Percentiles rank a stretch among this genome's conserved stretches.
These are phyloP conservation scores for Cyphomyrmex costatus DNA, from an alignment of 1,140 invertebrate species.

Conservation along the genomic window DNA sequence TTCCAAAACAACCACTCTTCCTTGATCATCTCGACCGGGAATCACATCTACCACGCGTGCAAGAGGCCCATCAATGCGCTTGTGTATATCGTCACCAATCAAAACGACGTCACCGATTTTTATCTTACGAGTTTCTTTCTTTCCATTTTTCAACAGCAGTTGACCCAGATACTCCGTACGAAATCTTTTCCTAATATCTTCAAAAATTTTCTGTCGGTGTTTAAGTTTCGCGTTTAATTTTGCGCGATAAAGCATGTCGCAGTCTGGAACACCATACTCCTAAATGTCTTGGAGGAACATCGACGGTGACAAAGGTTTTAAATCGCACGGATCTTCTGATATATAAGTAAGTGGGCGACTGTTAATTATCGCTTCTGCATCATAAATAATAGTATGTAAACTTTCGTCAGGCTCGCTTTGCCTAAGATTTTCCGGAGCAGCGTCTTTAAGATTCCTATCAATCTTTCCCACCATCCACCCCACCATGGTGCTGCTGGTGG, in stretches of 20 bases:
- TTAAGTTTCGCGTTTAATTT: background rate
- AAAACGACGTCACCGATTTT: background rate
- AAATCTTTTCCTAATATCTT: conserved; percentile 14
- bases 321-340: background rate
- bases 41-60: background rate
- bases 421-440: conserved; percentile 12
- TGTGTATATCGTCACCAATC: background rate
- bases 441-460: conserved; percentile 32
- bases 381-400: background rate
- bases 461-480: conserved; percentile 37
- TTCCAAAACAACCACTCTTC: background rate
- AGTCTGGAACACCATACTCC: background rate
- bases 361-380: conserved; percentile 27
- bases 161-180: background rate
- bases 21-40: background rate
- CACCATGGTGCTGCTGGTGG: conserved; percentile 32
- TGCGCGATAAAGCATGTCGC: background rate
- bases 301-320: background rate
- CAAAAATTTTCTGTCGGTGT: background rate
- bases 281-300: conserved; percentile 10
- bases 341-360: background rate
- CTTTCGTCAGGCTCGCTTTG: background rate
- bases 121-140: conserved; percentile 2
- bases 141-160: background rate
- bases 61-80: background rate